Conservation (phyloP, 2,113 vertebrate species). For the Mungos mungo region DNA sequence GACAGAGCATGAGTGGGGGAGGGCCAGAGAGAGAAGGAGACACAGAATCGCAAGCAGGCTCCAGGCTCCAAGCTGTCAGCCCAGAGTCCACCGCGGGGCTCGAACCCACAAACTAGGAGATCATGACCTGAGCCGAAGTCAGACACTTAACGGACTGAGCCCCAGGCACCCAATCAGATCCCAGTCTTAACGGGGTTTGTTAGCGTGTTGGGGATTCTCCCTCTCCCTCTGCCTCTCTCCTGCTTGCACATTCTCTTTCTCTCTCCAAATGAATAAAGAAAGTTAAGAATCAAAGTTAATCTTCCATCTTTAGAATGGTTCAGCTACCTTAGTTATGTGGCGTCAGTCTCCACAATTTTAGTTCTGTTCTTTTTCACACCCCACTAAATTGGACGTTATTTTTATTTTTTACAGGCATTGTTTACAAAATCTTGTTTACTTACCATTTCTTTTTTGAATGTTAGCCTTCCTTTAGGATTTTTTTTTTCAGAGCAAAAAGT, state of each 20-base stretch:
- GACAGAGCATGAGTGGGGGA: too few relatives aligned
- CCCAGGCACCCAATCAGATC: not conserved
- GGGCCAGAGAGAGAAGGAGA: too few relatives aligned
- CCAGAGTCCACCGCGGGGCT: not conserved
- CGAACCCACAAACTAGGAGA: too few relatives aligned
- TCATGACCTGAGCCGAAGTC: too few relatives aligned
- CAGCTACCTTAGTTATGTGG: not conserved
- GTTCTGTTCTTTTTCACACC: not conserved
- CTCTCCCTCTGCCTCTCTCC: too few relatives aligned
- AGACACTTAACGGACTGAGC: too few relatives aligned
- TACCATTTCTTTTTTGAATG: not conserved
- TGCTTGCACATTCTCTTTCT: too few relatives aligned
- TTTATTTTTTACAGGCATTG: not conserved
- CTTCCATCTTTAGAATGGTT: not conserved
- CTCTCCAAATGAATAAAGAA: too few relatives aligned
- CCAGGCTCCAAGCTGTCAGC: too few relatives aligned
- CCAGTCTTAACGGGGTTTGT: too few relatives aligned
- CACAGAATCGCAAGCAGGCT: too few relatives aligned
- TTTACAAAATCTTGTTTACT: not conserved
- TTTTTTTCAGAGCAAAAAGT: not conserved
- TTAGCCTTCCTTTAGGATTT: not conserved
- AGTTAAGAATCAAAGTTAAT: not conserved
- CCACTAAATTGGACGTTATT: not conserved
- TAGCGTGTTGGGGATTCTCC: too few relatives aligned
- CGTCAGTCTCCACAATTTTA: not conserved